Evolutionary conservation across 2,888 invertebrate species (phyloP).

Genomic region (Euproctis similis): DNA sequence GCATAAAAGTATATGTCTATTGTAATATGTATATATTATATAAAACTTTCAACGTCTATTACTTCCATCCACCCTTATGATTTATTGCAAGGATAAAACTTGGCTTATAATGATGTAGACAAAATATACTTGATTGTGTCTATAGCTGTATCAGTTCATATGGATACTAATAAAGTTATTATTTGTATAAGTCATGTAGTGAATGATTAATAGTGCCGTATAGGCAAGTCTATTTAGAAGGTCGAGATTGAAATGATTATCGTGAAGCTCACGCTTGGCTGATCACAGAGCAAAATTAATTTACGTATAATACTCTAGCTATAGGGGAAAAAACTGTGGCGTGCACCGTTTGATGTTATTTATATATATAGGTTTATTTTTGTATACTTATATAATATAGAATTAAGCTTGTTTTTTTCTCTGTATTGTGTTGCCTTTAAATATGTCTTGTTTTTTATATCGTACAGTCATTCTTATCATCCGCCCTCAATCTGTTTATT

Average conservation of each 20-base stretch:
- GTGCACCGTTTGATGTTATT: no score
- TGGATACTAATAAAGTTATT: conserved; percentile 20
- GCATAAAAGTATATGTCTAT: conserved; percentile 13
- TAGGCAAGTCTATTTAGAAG: conserved; percentile 36
- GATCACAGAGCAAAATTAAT: conserved; percentile 66
- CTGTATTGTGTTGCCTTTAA: no score
- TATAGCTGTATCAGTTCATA: conserved; percentile 23
- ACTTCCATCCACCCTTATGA: conserved; percentile 10
- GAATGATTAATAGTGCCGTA: conserved; percentile 53
- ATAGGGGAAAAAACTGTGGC: conserved; percentile 14
- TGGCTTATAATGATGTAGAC: conserved; percentile 14
- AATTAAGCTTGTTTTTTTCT: no score
- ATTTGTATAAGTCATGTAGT: conserved; percentile 17
- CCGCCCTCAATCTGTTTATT: no score
- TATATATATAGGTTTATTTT: no score
- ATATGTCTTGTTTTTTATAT: no score
- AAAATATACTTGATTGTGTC: conserved; percentile 12
- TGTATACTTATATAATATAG: no score
- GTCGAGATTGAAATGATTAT: conserved; percentile 59
- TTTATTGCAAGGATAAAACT: conserved; percentile 16
- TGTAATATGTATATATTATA: conserved; percentile 17
- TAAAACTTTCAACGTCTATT: conserved; percentile 18
- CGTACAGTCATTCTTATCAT: no score
- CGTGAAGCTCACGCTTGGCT: conserved; percentile 51
- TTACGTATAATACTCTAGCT: conserved; percentile 45